Base-by-base conservation (phyloP, 1,140 invertebrate species). In the Araneus ventricosus region DNA sequence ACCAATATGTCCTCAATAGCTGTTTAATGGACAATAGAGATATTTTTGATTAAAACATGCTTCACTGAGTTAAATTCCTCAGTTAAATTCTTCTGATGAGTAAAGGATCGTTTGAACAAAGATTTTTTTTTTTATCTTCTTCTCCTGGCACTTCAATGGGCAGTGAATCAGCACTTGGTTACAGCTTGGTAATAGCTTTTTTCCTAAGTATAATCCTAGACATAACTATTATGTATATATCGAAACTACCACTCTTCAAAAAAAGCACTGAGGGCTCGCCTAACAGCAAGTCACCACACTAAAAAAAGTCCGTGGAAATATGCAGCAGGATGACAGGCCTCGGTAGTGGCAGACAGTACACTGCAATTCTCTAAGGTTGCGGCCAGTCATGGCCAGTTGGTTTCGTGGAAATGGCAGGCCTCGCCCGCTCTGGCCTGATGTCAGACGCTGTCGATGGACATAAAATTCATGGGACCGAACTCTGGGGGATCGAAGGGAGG, bases 401-500 rank as follows among this genome's bases (percentile, higher is more conserved):
- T 61, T 20, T 84, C 37, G 27, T 34, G 45, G 7, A 57, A 14
- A 34, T 27, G 59, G 30, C 34, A n/a, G 57, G n/a, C 37, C 45
- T 34, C 52, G 37, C 45, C 84, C 34, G 37, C n/a, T 14, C 41
- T 41, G 3, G 39, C 63, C 91, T 22, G 30, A 34, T 92, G 92
- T 93, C 92, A 93, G 24, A 93, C 92, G 17, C 85, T 93, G 39
- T 93, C 92, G 22, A 93, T 82, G 45, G 87, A 90, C 59, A 90
- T 84, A 88, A 93, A 93, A 85, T 82, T 63, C 63, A 90, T 90
- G 27, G 63, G 80, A n/a, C 59, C 79, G 52, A 90, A 70, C 24
- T 85, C 79, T 79, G 75, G 96, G 96, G 94, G 96, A 96, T 34
- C 96, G 95, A 94, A 96, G 95, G 93, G 96, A 24, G 96, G 94